Base-by-base conservation (phyloP, 2,113 vertebrate species). In the Malurus cyaneus region DNA sequence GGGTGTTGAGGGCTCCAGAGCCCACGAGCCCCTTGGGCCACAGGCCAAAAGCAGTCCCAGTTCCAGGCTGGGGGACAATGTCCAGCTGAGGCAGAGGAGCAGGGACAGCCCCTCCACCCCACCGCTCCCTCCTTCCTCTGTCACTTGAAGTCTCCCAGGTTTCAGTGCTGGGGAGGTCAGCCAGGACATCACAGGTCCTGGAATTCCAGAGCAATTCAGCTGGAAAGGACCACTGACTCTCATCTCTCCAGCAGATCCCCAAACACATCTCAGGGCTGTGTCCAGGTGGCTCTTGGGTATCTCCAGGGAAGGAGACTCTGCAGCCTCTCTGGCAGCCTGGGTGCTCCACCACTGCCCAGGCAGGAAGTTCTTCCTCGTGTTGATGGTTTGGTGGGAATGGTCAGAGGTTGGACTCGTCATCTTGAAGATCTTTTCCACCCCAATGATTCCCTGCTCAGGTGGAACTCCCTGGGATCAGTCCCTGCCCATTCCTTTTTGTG, bases 271-370 rank as follows among this genome's bases (percentile, higher is more conserved):
- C 42, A 31, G 60, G 52, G 31, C 4, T 44, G 53, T 67, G 62
- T 25, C 32, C 46, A 32, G 31, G 12, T 66, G 61, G 53, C 25
- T 52, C 54, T 26, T 14, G 44, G 24, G 16, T 9, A 7, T 5
- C 53, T 26, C 11, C 53, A 52, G 32, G 61, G 26, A 77, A 59
- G 52, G 53, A 52, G 44, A 16, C 20, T 31, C 3, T 1, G 8
- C 17, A 9, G 10, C 16, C 31, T 31, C 24, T 9, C 25, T 32
- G 44, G 44, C 66, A 50, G 32, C 47, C 39, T 19, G 64, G 41
- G 7, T 21, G 25, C 42, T 80, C 0, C 0, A 14, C 4, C 49
- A 21, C 57, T 25, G 44, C 25, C 17, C 7, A 7, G 46, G 16
- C 14, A 59, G n/a, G 18, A 34, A 65, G 31, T 11, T 57, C 50